Evolutionary conservation across 2,113 vertebrate genomes (phyloP), one percentile per base, ranked within the genome.

Genomic region (Pachypanchax playfairii): DNA sequence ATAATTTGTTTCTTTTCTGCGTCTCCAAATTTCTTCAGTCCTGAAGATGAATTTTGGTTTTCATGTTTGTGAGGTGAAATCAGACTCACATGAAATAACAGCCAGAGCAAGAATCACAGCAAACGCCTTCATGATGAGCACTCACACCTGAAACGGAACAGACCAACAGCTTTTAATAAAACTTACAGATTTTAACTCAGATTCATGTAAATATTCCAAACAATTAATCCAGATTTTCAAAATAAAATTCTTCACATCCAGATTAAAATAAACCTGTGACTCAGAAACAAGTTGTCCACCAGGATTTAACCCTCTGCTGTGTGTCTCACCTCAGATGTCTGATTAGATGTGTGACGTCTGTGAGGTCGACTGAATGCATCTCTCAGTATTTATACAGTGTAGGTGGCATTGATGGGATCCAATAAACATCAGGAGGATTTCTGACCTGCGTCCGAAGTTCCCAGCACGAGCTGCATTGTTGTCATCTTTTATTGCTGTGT

Each of bases 51-150:
- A n/a, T n/a, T n/a, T n/a, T n/a, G n/a, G n/a, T n/a, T n/a, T n/a
- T n/a, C n/a, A n/a, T n/a, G n/a, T n/a, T n/a, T n/a, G n/a, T n/a
- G 15, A 6, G 4, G 35, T n/a, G 3, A 41, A 54, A n/a, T n/a
- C n/a, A n/a, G n/a, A 12, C 87, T 87, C 57, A 93, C 92, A 75
- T 62, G 92, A 88, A 35, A 90, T 10, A 54, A 88, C 63, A 1
- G 88, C 80, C 17, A 93, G 58, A 3, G 47, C 72, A 8, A 88
- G 12, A 51, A 92, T 47, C 5, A 90, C 77, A 28, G 77, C 81
- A 21, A 86, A 66, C 26, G 62, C 39, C 78, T 52, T 91, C 92
- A 93, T 93, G 85, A 55, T 90, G 85, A 36, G 36, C 0, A 15
- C 48, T 60, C 39, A 74, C 57, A 83, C 44, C 87, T 91, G 84